Conservation (phyloP, 1,140 invertebrate species). For the Orius insidiosus region DNA sequence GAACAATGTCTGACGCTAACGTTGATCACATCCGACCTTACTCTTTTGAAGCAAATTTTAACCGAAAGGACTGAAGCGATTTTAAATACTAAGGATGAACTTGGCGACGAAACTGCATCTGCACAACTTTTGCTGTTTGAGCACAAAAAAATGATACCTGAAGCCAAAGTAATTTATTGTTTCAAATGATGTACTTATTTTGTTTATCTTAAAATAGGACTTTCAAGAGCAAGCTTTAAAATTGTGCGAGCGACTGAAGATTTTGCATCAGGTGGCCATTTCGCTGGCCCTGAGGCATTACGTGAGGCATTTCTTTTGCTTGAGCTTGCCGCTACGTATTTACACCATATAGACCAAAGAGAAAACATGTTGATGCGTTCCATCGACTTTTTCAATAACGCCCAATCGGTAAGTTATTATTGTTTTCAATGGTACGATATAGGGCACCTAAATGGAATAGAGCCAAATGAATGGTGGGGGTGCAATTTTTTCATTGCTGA, state of each 20-base stretch:
- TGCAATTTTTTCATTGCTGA: not conserved
- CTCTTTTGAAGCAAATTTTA: constrained; percentile 44
- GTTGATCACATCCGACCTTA: constrained; percentile 50
- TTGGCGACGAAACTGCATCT: constrained; percentile 49
- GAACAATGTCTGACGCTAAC: constrained; percentile 51
- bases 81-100: constrained; percentile 28
- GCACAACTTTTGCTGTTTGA: constrained; percentile 49
- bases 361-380: constrained; percentile 46
- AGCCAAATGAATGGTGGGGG: not conserved
- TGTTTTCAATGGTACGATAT: not conserved
- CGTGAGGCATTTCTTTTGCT: constrained; percentile 52
- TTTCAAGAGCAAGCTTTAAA: constrained; percentile 56
- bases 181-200: not conserved
- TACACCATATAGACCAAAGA: constrained; percentile 50
- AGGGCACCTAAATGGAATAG: not conserved
- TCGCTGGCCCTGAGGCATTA: constrained; percentile 51
- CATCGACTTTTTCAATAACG: constrained; percentile 54
- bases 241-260: constrained; percentile 64
- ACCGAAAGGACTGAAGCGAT: constrained; percentile 30
- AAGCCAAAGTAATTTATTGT: constrained; percentile 40
- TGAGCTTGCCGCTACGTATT: constrained; percentile 53
- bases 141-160: constrained; percentile 48
- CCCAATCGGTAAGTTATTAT: constrained; percentile 38
- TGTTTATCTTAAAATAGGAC: no score
- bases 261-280: constrained; percentile 46